Evolutionary conservation across 1,140 invertebrate genomes (phyloP).

Genomic region (Ctenoplectra terminalis): DNA sequence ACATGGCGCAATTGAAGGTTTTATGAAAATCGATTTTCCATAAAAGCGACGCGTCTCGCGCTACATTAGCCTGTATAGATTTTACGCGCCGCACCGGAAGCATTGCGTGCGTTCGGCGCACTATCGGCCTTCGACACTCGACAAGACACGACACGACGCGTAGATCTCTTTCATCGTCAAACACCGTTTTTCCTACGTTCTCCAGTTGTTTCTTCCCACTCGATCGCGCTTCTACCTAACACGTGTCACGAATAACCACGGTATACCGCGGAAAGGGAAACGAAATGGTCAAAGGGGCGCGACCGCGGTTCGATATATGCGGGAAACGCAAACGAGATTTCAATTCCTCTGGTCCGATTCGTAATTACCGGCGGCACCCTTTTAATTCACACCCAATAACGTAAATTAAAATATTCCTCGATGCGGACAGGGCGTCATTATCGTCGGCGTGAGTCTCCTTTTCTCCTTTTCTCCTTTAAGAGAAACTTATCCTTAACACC

Average conservation of each 20-base stretch:
- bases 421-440: slow-evolving; percentile 6
- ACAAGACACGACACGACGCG: too few relatives aligned
- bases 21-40: slow-evolving; percentile 63
- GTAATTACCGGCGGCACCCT: slow-evolving; percentile 21
- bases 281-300: neutral
- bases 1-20: slow-evolving; percentile 47
- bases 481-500: neutral
- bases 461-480: neutral
- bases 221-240: neutral
- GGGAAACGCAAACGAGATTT: neutral
- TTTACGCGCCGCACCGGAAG: neutral
- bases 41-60: slow-evolving; percentile 42
- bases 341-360: slow-evolving; percentile 10
- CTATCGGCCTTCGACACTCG: too few relatives aligned
- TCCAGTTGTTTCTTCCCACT: neutral
- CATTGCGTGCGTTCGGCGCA: neutral
- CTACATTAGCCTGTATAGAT: slow-evolving; percentile 54
- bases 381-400: slow-evolving; percentile 34
- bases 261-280: too few relatives aligned
- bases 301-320: too few relatives aligned
- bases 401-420: slow-evolving; percentile 38
- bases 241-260: neutral
- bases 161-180: too few relatives aligned
- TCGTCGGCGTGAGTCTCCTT: neutral
- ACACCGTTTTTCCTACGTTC: too few relatives aligned